Evolutionary conservation across 30 jellyfish, hydroid and myxozoan genomes (phyloP).

Genomic region (Chironex yamaguchii): DNA sequence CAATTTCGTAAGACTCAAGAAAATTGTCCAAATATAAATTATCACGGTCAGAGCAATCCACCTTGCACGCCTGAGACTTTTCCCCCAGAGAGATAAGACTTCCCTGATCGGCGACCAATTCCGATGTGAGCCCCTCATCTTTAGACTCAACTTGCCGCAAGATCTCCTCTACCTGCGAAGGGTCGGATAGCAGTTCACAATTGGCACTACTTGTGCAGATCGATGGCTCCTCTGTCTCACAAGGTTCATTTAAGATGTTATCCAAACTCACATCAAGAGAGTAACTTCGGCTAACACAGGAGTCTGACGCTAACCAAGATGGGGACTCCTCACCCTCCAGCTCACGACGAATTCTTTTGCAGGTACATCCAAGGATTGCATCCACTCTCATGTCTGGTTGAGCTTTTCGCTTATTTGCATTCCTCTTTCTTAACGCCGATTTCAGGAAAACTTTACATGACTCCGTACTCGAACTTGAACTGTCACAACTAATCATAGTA

Average conservation of each 20-base stretch:
- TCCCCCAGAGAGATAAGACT: conserved; percentile 3
- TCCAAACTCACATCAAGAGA: neutral
- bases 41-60: neutral
- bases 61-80: conserved; percentile 14
- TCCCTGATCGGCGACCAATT: neutral
- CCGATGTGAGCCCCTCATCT: neutral
- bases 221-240: neutral
- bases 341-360: conserved; percentile 80
- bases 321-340: neutral
- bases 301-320: neutral
- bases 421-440: conserved; percentile 62
- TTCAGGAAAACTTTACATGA: conserved; percentile 71
- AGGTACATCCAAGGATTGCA: conserved; percentile 82
- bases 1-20: conserved; percentile 4
- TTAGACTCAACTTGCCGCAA: conserved; percentile 69
- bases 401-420: conserved; percentile 73
- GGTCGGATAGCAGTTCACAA: conserved; percentile 65
- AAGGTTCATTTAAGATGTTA: neutral
- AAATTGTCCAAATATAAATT: conserved; percentile 48
- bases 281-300: neutral
- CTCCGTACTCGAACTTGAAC: neutral
- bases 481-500: too few species aligned
- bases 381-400: conserved; percentile 88
- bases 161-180: conserved; percentile 69
- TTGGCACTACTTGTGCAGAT: neutral